A percentile compares a stretch with the other conserved stretches of the same genome.
Conservation (phyloP, 2,113 vertebrate genomes). For the Catharus bicknelli region DNA sequence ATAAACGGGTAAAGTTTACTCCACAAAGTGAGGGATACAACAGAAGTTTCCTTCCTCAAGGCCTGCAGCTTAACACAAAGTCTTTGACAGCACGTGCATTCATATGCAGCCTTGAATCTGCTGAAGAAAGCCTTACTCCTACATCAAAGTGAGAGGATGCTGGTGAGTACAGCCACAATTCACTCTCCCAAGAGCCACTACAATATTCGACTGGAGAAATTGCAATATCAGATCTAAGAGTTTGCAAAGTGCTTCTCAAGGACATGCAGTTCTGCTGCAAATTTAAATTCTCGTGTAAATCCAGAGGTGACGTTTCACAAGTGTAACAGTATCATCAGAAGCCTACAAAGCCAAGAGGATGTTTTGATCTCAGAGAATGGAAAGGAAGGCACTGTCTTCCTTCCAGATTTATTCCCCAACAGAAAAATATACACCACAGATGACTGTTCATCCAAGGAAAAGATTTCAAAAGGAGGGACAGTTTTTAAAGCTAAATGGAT, state of each 20-base stretch:
- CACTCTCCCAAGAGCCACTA: not conserved
- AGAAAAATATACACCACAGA: not conserved
- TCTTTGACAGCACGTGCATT: not conserved
- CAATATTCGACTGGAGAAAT: accelerated
- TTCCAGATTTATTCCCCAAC: not conserved
- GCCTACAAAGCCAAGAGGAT: not conserved
- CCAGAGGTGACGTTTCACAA: not conserved
- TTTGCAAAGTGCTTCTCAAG: not conserved
- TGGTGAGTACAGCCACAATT: not conserved
- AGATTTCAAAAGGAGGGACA: not conserved
- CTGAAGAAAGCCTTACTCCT: not conserved
- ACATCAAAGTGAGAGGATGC: not conserved
- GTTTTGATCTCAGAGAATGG: not conserved
- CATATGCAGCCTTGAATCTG: not conserved
- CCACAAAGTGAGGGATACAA: not conserved
- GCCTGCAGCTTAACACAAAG: not conserved
- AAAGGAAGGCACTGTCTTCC: not conserved
- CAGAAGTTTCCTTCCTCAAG: not conserved
- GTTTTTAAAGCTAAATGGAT: not conserved
- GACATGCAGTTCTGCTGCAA: not conserved
- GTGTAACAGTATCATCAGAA: not conserved
- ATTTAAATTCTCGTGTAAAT: not conserved
- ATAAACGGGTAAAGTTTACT: not conserved
- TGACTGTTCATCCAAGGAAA: not conserved
- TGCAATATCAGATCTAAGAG: not conserved